A percentile compares a stretch with the other conserved stretches of the same genome.
These are phyloP conservation scores for Mormoops blainvillei DNA, from an alignment of 2,113 vertebrate genomes.

Conservation along the genomic window DNA sequence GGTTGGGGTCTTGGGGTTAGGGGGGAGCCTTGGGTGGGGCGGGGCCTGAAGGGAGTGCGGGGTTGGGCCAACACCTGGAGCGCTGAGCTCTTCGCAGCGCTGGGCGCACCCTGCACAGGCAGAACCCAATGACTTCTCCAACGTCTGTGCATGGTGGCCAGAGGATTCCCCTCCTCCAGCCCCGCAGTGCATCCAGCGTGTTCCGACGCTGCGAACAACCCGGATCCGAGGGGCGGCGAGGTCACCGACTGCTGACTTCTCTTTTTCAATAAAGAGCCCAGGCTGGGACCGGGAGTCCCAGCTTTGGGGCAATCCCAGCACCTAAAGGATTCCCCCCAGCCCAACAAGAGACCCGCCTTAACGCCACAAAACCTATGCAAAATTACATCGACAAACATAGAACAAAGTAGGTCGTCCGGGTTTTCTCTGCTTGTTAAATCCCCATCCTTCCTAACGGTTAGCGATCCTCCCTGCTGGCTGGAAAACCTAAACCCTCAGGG, in stretches of 20 bases:
- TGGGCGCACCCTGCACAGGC: fast-evolving
- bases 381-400: background rate
- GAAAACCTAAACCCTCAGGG: background rate
- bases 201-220: background rate
- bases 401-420: background rate
- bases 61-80: fast-evolving
- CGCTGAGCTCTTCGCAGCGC: fast-evolving
- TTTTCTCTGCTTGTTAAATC: background rate
- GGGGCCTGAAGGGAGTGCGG: background rate
- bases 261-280: background rate
- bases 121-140: constrained; percentile 24
- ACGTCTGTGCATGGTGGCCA: no score
- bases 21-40: no score
- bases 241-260: background rate
- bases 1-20: background rate
- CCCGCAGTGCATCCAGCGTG: fast-evolving
- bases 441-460: background rate
- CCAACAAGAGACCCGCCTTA: background rate
- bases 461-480: background rate
- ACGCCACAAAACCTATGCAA: background rate
- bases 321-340: background rate
- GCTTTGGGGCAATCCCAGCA: background rate
- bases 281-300: background rate
- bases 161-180: fast-evolving
- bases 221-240: background rate